These are phyloP conservation scores for Sebastiscus albofasciatus DNA, from an alignment of 2,797 vertebrate genomes.

Conservation along the genomic window DNA sequence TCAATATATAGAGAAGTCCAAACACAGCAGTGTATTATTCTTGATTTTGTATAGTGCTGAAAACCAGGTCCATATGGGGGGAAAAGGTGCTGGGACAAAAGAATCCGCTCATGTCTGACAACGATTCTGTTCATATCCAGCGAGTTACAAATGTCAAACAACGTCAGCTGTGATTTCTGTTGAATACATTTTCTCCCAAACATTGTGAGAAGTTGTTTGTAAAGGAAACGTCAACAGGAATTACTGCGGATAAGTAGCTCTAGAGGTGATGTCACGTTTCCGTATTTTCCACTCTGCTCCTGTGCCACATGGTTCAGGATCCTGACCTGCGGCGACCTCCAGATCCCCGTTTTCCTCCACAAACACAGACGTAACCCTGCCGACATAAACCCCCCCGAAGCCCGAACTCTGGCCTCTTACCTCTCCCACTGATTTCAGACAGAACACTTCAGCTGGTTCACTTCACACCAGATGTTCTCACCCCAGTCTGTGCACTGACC, in stretches of 20 bases:
- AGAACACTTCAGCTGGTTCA: conserved; percentile 53
- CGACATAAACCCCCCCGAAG: conserved; percentile 29
- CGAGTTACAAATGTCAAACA: conserved; percentile 67
- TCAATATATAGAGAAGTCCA: conserved; percentile 39
- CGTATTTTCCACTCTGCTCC: conserved; percentile 24
- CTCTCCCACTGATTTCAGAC: conserved; percentile 61
- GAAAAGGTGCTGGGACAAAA: conserved; percentile 40
- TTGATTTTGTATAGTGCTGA: conserved; percentile 28
- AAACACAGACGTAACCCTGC: conserved; percentile 63
- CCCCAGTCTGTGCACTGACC: conserved; percentile 48
- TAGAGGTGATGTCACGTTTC: conserved; percentile 26
- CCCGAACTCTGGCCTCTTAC: conserved; percentile 63
- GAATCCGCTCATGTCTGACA: conserved; percentile 35
- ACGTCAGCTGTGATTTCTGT: conserved; percentile 45
- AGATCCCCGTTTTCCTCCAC: conserved; percentile 30
- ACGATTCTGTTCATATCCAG: conserved; percentile 22
- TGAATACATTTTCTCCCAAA: conserved; percentile 37
- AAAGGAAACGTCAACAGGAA: conserved; percentile 41
- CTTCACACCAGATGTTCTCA: conserved; percentile 67
- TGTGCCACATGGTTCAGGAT: conserved; percentile 20
- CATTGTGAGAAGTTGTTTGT: conserved; percentile 54
- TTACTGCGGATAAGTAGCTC: conserved; percentile 26
- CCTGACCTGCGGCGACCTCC: conserved; percentile 48
- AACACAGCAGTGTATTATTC: conserved; percentile 37
- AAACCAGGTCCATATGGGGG: conserved; percentile 39